Base-by-base conservation (phyloP, 1,140 invertebrate genomes). In the Agraylea sexmaculata region DNA sequence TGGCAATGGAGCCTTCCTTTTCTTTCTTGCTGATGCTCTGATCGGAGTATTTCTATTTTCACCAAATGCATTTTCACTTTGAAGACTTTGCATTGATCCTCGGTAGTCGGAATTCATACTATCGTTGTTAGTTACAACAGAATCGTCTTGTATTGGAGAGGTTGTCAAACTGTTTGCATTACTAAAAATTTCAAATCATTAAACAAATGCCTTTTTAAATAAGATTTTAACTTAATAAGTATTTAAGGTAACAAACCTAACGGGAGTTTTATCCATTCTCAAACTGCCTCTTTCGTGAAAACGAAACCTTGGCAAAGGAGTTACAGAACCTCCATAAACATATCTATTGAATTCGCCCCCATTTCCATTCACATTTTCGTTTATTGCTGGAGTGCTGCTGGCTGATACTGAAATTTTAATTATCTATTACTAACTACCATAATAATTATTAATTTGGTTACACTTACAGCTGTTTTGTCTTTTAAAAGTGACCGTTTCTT, bases 31-130 rank as follows among this genome's bases (percentile, higher is more conserved):
- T n/a, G 62, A 59, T 15, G 60, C 57, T 17, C 62, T 57, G 15
- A 63, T 54, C 1, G 62, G 57, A n/a, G 60, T 59, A 20, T 66
- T 52, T 3, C 59, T 42, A 25, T 55, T 60, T 15, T 68, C 65
- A 29, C 71, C 70, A 42, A 73, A 73, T 10, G 70, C 68, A 52
- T 70, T 71, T 19, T 61, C 64, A 51, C 68, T 73, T 37, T 57
- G 60, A 30, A 72, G 55, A 52, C 70, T 74, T 25, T 62, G 47
- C 30, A 63, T 54, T 8, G 70, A 73, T 15, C 66, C 68, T 36
- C 57, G 56, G 21, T 13, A 13, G 15, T 43, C 40, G n/a, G 36
- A 12, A 12, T 38, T 45, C 12, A n/a, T n/a, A n/a, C n/a, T n/a
- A n/a, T n/a, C n/a, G n/a, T n/a, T n/a, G n/a, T n/a, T n/a, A n/a